phyloP scores from a whole-genome alignment of 2,113 vertebrate genomes.

The Tangachromis dhanisi region DNA sequence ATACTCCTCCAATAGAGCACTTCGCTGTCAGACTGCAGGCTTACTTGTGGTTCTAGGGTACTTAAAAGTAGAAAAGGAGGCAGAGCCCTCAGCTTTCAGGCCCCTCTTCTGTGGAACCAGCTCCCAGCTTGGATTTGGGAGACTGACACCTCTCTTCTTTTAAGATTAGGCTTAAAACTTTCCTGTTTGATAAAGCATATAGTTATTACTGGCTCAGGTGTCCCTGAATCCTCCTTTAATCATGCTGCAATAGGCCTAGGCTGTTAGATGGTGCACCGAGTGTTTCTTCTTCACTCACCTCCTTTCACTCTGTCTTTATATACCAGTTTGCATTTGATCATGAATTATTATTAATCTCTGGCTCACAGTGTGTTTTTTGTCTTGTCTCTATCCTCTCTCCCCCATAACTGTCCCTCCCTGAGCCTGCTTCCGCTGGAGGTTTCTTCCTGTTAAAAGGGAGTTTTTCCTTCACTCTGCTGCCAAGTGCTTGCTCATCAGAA shows the following conservation, averaged over 20 bases:
- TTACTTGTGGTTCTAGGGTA: neutral
- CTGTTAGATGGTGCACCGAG: neutral
- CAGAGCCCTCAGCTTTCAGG: neutral
- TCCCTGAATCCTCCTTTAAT: neutral
- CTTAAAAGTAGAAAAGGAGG: neutral
- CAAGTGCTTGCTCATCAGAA: too few relatives aligned
- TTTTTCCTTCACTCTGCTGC: neutral
- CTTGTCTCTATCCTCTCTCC: rapidly evolving
- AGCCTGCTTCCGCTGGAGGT: neutral
- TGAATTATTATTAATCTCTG: neutral
- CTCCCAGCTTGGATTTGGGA: neutral
- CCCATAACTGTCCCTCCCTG: neutral
- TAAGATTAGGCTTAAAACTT: neutral
- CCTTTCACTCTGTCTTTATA: neutral
- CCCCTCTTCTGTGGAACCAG: neutral
- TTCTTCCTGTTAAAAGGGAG: neutral
- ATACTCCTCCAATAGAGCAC: neutral
- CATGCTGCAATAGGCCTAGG: neutral
- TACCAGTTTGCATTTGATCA: neutral
- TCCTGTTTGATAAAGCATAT: neutral
- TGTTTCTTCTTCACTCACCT: neutral
- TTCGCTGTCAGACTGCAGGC: neutral
- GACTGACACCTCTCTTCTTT: neutral
- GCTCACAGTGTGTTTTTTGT: neutral
- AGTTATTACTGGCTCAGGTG: neutral